Percentiles rank a stretch among this genome's conserved stretches.
Evolutionary conservation across 2,797 vertebrate genomes (phyloP).

Genomic region (Coluber constrictor): DNA sequence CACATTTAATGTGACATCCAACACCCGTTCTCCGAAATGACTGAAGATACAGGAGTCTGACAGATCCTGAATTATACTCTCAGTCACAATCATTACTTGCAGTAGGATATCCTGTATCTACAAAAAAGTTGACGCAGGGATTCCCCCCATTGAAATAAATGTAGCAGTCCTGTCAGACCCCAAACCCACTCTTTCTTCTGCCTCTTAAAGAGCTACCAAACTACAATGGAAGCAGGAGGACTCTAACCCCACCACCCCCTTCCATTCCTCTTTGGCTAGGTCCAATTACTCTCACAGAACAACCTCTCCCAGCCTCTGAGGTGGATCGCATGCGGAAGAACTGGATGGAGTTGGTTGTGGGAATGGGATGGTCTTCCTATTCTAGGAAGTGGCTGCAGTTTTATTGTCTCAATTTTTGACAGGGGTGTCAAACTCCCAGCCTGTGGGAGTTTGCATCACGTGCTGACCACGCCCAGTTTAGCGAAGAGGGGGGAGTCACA

Average conservation of each 20-base stretch:
- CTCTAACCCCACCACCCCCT: too few relatives aligned
- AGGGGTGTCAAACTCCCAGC: too few relatives aligned
- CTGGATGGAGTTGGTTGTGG: too few relatives aligned
- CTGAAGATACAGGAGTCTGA: not conserved
- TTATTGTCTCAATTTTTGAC: too few relatives aligned
- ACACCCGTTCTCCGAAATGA: not conserved
- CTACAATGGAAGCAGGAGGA: not conserved
- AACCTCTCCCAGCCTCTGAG: too few relatives aligned
- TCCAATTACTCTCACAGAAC: not conserved
- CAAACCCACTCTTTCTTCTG: not conserved
- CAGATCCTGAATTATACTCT: not conserved
- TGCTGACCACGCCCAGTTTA: too few relatives aligned
- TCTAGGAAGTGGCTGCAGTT: too few relatives aligned
- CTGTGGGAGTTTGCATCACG: too few relatives aligned
- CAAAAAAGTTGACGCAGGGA: not conserved
- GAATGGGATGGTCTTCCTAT: too few relatives aligned
- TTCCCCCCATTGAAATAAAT: not conserved
- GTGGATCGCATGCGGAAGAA: too few relatives aligned
- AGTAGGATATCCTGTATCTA: not conserved
- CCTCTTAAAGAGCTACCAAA: not conserved
- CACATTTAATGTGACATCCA: not conserved
- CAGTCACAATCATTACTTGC: not conserved
- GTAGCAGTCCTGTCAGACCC: not conserved
- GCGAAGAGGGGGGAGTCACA: too few relatives aligned
- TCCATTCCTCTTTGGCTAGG: not conserved